These are phyloP conservation scores for Pemphredon lugubris DNA, from an alignment of 2,888 invertebrate species.

Conservation along the genomic window DNA sequence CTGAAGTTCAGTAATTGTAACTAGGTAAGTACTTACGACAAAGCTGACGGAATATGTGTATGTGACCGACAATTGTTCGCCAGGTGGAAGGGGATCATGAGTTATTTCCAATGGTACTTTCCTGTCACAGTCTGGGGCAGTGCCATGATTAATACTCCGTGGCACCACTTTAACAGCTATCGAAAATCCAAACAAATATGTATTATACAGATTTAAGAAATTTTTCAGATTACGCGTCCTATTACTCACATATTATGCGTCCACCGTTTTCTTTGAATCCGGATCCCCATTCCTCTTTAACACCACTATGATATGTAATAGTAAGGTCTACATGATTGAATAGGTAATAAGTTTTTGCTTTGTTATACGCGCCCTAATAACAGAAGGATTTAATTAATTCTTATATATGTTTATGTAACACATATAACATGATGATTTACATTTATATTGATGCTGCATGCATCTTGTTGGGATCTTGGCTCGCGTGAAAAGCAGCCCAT, in stretches of 20 bases:
- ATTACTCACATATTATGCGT: constrained; percentile 86
- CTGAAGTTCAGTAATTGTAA: too few relatives aligned
- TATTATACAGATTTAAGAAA: neutral
- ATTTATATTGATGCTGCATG: constrained; percentile 74
- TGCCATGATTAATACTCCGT: constrained; percentile 82
- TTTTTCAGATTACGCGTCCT: neutral
- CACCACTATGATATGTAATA: constrained; percentile 96
- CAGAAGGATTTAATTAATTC: constrained; percentile 1
- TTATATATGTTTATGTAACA: neutral
- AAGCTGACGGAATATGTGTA: constrained; percentile 95
- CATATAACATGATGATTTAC: neutral
- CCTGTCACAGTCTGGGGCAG: constrained; percentile 74
- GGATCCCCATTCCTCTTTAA: constrained; percentile 92
- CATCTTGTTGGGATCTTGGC: constrained; percentile 65
- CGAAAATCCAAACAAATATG: constrained; percentile 47
- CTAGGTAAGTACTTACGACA: constrained; percentile 81
- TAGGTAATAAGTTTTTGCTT: constrained; percentile 91
- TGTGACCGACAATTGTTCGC: constrained; percentile 84
- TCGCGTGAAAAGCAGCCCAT: constrained; percentile 95
- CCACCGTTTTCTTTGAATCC: constrained; percentile 91
- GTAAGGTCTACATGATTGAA: constrained; percentile 98
- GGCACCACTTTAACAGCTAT: constrained; percentile 82
- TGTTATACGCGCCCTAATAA: constrained; percentile 82
- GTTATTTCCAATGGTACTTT: constrained; percentile 88
- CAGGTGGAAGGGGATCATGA: constrained; percentile 81